Conservation (phyloP, 2,113 vertebrate genomes). For the Triplophysa tibetana region DNA sequence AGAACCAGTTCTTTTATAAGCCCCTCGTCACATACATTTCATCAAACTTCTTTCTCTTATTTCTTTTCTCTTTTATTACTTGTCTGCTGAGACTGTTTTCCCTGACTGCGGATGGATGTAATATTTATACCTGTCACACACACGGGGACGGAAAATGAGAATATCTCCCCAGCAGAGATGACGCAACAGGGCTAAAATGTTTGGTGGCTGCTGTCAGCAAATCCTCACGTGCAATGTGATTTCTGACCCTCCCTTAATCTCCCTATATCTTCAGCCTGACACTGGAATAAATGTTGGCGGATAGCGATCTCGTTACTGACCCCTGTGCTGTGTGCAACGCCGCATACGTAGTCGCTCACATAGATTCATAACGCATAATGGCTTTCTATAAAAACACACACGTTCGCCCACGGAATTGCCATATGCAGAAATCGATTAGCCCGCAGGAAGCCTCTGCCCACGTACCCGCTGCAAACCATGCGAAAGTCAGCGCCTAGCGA, state of each 20-base stretch:
- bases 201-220: constrained; percentile 4
- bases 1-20: constrained; percentile 55
- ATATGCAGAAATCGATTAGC: constrained; percentile 40
- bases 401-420: constrained; percentile 19
- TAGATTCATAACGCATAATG: constrained; percentile 31
- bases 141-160: constrained; percentile 37
- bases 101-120: constrained; percentile 48
- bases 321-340: constrained; percentile 34
- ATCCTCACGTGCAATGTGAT: constrained; percentile 22
- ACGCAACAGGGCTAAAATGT: neutral
- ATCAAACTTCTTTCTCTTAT: constrained; percentile 58
- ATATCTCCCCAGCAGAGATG: constrained; percentile 24
- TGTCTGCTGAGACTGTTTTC: constrained; percentile 50
- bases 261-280: constrained; percentile 47
- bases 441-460: constrained; percentile 37
- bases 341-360: constrained; percentile 21
- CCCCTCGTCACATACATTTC: constrained; percentile 64
- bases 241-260: constrained; percentile 39
- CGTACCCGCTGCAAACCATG: constrained; percentile 1
- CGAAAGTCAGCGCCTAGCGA: constrained; percentile 33
- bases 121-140: constrained; percentile 61
- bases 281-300: constrained; percentile 48
- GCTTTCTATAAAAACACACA: constrained; percentile 28
- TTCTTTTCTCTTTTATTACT: constrained; percentile 62
- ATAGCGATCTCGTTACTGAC: constrained; percentile 58